These are phyloP conservation scores for Notarius lentiginosus DNA, from an alignment of 2,113 vertebrate genomes.

Conservation along the genomic window DNA sequence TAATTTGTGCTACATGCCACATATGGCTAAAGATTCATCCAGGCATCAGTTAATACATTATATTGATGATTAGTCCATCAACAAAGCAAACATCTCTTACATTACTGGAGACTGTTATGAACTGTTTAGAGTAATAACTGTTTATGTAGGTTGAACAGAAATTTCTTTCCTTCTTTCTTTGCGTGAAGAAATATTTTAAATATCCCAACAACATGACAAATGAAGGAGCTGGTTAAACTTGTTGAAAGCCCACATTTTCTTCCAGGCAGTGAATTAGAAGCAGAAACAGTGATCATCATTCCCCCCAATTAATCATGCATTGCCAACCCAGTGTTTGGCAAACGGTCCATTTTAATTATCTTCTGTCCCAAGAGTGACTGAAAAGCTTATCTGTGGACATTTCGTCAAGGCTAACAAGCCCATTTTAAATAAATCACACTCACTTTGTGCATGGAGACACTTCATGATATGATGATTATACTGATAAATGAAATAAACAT, in stretches of 20 bases:
- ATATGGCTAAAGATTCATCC: not conserved
- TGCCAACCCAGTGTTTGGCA: not conserved
- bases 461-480: not conserved
- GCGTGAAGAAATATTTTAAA: not conserved
- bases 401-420: not conserved
- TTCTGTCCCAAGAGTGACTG: not conserved
- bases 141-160: not conserved
- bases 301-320: constrained; percentile 8
- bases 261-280: constrained; percentile 2
- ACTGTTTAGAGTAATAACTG: not conserved
- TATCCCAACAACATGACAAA: constrained; percentile 23
- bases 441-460: not conserved
- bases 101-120: not conserved
- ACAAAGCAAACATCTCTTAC: constrained; percentile 34
- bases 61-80: constrained; percentile 18
- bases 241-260: not conserved
- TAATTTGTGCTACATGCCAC: not conserved
- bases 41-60: not conserved
- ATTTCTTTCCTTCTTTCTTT: not conserved
- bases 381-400: not conserved
- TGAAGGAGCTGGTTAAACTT: not conserved
- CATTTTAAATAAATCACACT: not conserved
- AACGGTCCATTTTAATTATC: not conserved
- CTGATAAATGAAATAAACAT: not conserved
- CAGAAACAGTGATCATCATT: not conserved